These are phyloP conservation scores for Myotis davidii DNA, from an alignment of 2,113 vertebrate species.

Conservation along the genomic window DNA sequence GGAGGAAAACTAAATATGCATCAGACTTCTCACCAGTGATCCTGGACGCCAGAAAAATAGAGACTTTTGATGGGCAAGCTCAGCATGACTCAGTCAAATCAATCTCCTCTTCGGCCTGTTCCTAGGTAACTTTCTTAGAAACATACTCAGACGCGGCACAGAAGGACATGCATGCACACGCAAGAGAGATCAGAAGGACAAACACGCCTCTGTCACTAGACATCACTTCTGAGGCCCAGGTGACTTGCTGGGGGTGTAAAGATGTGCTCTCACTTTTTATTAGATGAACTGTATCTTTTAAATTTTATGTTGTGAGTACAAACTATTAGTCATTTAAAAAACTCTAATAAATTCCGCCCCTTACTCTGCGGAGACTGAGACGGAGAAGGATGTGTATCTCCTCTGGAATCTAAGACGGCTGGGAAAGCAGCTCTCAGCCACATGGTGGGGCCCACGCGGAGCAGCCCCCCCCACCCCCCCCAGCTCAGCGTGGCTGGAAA, in stretches of 20 bases:
- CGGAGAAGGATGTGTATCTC: no score
- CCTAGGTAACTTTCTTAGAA: not conserved
- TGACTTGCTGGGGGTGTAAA: not conserved
- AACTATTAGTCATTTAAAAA: no score
- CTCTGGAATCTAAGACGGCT: not conserved
- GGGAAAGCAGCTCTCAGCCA: not conserved
- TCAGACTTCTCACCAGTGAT: not conserved
- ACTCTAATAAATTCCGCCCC: not conserved
- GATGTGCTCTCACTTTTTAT: not conserved
- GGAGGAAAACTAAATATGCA: not conserved
- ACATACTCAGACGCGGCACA: not conserved
- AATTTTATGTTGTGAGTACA: not conserved
- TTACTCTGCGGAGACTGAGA: not conserved
- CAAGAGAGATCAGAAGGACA: not conserved
- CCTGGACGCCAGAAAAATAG: rapidly evolving
- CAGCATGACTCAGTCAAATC: not conserved
- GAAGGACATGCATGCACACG: not conserved
- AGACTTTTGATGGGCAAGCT: not conserved
- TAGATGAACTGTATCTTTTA: not conserved
- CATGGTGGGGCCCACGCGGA: not conserved
- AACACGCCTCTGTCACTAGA: rapidly evolving
- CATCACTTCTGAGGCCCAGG: not conserved
- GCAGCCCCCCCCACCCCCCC: not conserved
- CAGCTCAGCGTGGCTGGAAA: not conserved
- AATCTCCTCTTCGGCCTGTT: not conserved